Evolutionary conservation across 2,113 vertebrate species (phyloP).

Genomic region (Neodon shergylaensis): DNA sequence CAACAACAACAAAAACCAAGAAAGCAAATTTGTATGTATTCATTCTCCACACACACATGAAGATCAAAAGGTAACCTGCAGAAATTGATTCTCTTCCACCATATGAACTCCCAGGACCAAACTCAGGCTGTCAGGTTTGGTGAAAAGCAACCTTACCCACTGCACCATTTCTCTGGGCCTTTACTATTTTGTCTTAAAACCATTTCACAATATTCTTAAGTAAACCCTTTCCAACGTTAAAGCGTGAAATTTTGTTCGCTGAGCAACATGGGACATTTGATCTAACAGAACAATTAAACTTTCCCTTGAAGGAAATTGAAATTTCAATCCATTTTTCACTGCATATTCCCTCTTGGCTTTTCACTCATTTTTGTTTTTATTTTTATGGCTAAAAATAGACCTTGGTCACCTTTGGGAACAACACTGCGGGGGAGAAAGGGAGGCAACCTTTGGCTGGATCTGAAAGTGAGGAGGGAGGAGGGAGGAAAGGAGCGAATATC

Average conservation of each 20-base stretch:
- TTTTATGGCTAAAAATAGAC: conserved; percentile 59
- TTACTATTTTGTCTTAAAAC: conserved; percentile 12
- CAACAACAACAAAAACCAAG: background rate
- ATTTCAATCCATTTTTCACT: conserved; percentile 36
- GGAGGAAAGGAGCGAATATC: background rate
- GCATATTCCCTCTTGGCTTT: background rate
- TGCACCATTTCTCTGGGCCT: background rate
- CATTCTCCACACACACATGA: background rate
- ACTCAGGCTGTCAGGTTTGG: background rate
- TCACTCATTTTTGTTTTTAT: background rate
- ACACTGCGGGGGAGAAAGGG: background rate
- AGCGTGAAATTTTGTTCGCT: conserved; percentile 8
- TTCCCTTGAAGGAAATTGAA: background rate
- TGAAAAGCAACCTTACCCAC: background rate
- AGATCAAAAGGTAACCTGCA: background rate
- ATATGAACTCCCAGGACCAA: background rate
- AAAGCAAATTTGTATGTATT: background rate
- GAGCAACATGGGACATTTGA: conserved; percentile 3
- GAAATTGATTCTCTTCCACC: background rate
- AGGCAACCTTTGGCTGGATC: background rate
- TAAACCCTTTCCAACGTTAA: conserved; percentile 9
- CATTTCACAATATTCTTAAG: conserved; percentile 10
- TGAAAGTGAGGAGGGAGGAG: background rate
- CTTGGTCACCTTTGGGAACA: conserved; percentile 44
- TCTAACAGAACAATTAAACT: conserved; percentile 17